phyloP scores from a whole-genome alignment of 2,113 vertebrate genomes.

The Zootoca vivipara region DNA sequence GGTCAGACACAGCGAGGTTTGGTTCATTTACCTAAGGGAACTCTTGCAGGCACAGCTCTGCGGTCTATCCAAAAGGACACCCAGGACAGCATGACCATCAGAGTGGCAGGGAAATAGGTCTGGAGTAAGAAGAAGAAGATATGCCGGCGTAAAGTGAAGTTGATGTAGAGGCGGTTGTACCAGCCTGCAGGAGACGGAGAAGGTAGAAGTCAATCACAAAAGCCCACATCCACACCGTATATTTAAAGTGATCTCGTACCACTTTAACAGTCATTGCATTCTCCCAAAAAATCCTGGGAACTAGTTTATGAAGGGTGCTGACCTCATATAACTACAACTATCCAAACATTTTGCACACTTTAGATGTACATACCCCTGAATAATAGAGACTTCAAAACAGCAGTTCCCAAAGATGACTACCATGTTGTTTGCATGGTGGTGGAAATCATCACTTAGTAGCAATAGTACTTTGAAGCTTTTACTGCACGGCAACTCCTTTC shows the following conservation, averaged over 20 bases:
- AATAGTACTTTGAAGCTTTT: not conserved
- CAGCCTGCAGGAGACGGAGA: slow-evolving; percentile 79
- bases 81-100: slow-evolving; percentile 96
- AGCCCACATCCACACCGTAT: too few species aligned
- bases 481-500: too few species aligned
- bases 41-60: slow-evolving; percentile 89
- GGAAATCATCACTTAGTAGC: too few species aligned
- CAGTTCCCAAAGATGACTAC: not conserved
- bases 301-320: too few species aligned
- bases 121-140: slow-evolving; percentile 95
- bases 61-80: slow-evolving; percentile 94
- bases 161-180: slow-evolving; percentile 93
- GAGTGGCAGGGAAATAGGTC: slow-evolving; percentile 90
- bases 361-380: too few species aligned
- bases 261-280: too few species aligned
- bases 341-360: too few species aligned
- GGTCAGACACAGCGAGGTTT: not conserved
- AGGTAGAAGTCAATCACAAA: slow-evolving; percentile 29
- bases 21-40: slow-evolving; percentile 83
- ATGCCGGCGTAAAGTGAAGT: slow-evolving; percentile 90
- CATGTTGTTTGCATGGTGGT: not conserved
- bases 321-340: too few species aligned
- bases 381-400: too few species aligned
- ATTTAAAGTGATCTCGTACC: too few species aligned
- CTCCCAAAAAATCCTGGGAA: too few species aligned